Evolutionary conservation across 2,113 vertebrate genomes (phyloP).

Genomic region (Pangasianodon hypophthalmus): DNA sequence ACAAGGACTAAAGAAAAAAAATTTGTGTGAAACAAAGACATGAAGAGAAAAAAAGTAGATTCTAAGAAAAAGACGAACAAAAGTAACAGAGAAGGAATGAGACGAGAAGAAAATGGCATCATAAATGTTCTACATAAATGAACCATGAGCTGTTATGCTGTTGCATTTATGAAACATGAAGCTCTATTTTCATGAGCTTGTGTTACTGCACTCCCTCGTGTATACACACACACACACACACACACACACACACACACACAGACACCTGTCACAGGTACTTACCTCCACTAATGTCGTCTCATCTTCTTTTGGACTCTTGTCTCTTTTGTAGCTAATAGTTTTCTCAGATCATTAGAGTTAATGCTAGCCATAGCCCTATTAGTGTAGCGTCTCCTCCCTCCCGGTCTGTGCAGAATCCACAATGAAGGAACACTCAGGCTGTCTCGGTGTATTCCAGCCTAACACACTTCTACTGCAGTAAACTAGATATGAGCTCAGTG

Average conservation of each 20-base stretch:
- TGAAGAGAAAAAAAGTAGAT: neutral
- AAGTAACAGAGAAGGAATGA: neutral
- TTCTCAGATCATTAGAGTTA: slow-evolving; percentile 46
- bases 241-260: slow-evolving; percentile 37
- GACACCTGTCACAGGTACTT: slow-evolving; percentile 47
- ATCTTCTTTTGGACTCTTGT: slow-evolving; percentile 19
- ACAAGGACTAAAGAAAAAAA: neutral
- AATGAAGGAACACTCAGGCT: neutral
- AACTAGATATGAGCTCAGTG: neutral
- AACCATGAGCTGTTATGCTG: slow-evolving; percentile 13
- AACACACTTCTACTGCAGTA: neutral
- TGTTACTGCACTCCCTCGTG: slow-evolving; percentile 15
- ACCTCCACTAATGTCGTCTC: slow-evolving; percentile 37
- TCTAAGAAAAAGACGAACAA: neutral
- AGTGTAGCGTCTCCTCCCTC: neutral
- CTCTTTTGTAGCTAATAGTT: slow-evolving; percentile 34
- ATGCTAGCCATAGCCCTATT: slow-evolving; percentile 21
- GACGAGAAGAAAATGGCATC: neutral
- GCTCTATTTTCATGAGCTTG: neutral
- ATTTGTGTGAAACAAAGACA: neutral
- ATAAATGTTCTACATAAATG: slow-evolving; percentile 37
- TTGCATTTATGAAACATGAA: slow-evolving; percentile 20
- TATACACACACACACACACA: neutral
- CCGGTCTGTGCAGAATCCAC: neutral
- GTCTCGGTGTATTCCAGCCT: neutral